Base-by-base conservation (phyloP, 2,113 vertebrate species). In the Odocoileus hemionus region DNA sequence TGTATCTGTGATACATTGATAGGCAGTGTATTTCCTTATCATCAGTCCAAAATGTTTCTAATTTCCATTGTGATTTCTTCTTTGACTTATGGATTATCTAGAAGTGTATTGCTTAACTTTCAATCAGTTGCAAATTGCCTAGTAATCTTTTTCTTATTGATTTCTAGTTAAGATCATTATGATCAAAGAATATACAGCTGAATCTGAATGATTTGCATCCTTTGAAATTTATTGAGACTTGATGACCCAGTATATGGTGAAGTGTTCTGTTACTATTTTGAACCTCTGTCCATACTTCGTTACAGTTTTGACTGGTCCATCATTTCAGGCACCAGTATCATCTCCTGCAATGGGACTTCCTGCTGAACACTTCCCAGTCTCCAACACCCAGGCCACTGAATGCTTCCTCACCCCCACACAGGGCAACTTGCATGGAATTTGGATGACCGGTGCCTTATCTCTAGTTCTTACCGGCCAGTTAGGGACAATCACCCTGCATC, bases 161-260 rank as follows among this genome's bases (percentile, higher is more conserved):
- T 30, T 52, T 92, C 4, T 95, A 61, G 76, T 87, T 80, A 95
- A 88, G 67, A 85, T 74, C 52, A 74, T 21, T 70, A 26, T 76
- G 39, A 83, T 94, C 45, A 80, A 45, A 89, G 54, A 85, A 85
- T 11, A 84, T 23, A 80, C 5, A 19, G n/a, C 15, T 54, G 70
- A 76, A 2, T 76, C 60, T 87, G 26, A 67, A 39, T 87, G 30
- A 83, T 83, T 95, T 94, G 4, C 5, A 60, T 79, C 23, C 58
- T 95, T 88, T 87, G 55, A 93, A 78, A 76, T 88, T 94, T 93
- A n/a, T 84, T 93, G 74, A 97, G 45, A 57, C 25, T 74, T 67
- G 54, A 85, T 25, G 43, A 67, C 30, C 14, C 28, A 54, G 36
- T 79, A 39, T 28, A 80, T 61, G 52, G 13, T 4, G 43, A 70